Evolutionary conservation across 2,113 vertebrate genomes (phyloP), one percentile per base, ranked within the genome.

Genomic region (Nibea coibor): DNA sequence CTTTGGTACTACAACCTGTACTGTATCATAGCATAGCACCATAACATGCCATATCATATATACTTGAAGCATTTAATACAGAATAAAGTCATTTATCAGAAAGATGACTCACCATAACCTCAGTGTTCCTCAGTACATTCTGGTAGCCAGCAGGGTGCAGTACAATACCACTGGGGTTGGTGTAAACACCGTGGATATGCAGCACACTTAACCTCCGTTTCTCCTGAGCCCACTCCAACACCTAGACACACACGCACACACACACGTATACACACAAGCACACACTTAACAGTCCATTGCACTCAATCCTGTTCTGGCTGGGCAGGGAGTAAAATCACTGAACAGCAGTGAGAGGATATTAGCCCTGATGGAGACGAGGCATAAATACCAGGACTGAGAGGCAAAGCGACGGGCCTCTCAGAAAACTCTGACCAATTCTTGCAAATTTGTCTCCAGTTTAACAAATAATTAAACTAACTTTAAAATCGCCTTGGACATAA

Each of bases 151-250:
- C 97, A 0, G 97, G 97, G 88, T 99, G 98, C 66, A 99, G 96
- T 16, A 98, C 97, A 4, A 99, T 99, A 54, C 98, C 97, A 2
- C 97, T 96, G 50, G 98, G 98, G 92, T 99, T 99, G 65, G 98
- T 99, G 92, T 99, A 99, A 56, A 98, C 97, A 0, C 97, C 97
- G 0, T 99, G 98, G 89, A 99, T 99, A 61, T 99, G 98, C 43
- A 99, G 88, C n/a, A 99, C 97, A 4, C 98, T 98, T 56, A 99
- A 94, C 80, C 95, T 94, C 88, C 97, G 95, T 91, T 98, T 99
- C 89, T 97, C 97, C 63, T 99, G 98, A 0, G 98, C 98, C 98
- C 98, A 99, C 91, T 99, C 97, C 68, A 99, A 93, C 76, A 99
- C 98, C 98, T 99, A 71, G 5, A 89, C 53, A 89, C 53, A 85